phyloP scores from a whole-genome alignment of 2,797 vertebrate genomes.

The Enteromius treurensis region DNA sequence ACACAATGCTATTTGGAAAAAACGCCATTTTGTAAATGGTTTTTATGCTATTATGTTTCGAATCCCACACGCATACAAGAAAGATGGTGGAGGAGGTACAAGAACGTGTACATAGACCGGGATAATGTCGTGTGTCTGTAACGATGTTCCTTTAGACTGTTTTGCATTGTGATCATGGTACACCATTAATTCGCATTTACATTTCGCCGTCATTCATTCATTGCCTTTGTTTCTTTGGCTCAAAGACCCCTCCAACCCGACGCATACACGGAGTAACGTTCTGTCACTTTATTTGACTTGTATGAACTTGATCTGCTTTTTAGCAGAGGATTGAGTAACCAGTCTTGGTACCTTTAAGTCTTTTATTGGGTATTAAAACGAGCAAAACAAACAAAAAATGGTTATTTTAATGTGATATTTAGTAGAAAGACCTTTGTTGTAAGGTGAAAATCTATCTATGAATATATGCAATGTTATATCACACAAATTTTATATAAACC shows the following conservation, averaged over 20 bases:
- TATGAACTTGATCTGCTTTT: constrained; percentile 78
- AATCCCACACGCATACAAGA: not conserved
- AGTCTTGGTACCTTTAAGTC: constrained; percentile 82
- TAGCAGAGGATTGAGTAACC: constrained; percentile 81
- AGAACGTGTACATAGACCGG: constrained; percentile 59
- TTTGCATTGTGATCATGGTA: constrained; percentile 68
- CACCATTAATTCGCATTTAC: constrained; percentile 56
- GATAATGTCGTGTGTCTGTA: constrained; percentile 61
- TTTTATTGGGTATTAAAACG: constrained; percentile 67
- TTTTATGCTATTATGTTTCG: constrained; percentile 35
- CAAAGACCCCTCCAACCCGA: constrained; percentile 29
- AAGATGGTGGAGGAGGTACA: constrained; percentile 63
- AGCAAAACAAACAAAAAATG: constrained; percentile 55
- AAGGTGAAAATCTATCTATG: constrained; percentile 69
- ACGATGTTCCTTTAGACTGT: constrained; percentile 47
- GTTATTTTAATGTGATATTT: constrained; percentile 79
- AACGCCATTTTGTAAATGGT: constrained; percentile 54
- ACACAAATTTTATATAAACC: constrained; percentile 82
- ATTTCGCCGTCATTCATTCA: constrained; percentile 31
- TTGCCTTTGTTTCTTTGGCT: constrained; percentile 38
- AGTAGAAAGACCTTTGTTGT: constrained; percentile 81
- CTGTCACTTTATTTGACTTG: constrained; percentile 73
- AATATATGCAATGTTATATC: constrained; percentile 88
- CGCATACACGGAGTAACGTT: constrained; percentile 71
- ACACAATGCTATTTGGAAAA: constrained; percentile 43